Percentiles rank a stretch among this genome's conserved stretches.
Conservation (phyloP, 1,140 invertebrate species). For the Lethrus apterus region DNA sequence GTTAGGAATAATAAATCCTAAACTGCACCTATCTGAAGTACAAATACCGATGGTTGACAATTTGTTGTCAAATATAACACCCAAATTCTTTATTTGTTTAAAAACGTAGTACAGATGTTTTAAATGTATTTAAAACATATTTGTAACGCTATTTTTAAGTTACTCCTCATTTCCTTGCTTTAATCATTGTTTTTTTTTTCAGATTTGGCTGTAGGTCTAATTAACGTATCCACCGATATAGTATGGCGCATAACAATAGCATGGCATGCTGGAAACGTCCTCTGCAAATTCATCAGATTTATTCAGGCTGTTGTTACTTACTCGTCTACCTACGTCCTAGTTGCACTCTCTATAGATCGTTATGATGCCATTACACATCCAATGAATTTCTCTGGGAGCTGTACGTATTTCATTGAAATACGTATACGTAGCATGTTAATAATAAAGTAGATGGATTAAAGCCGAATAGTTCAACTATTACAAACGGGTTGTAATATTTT, state of each 20-base stretch:
- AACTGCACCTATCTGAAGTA: no score
- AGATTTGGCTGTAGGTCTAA: conserved; percentile 82
- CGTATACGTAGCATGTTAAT: background rate
- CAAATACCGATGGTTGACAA: no score
- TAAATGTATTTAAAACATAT: no score
- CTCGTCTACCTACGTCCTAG: conserved; percentile 89
- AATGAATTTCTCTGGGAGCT: conserved; percentile 89
- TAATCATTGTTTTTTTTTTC: conserved; percentile 42
- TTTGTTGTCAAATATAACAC: no score
- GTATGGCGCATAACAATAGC: conserved; percentile 78
- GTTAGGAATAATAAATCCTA: no score
- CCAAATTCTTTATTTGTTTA: no score
- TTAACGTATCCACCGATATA: conserved; percentile 81
- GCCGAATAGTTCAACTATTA: background rate
- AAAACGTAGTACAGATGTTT: no score
- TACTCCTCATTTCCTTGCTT: no score
- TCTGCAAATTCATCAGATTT: conserved; percentile 80
- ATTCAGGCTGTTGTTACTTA: conserved; percentile 80
- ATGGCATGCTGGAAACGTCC: conserved; percentile 80
- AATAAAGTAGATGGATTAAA: background rate
- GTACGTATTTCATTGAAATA: conserved; percentile 55
- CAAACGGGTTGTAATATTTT: no score
- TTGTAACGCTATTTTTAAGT: no score
- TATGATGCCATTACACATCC: conserved; percentile 92
- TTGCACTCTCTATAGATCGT: conserved; percentile 88